Conservation (phyloP, 2,113 vertebrate genomes). For the Pantherophis guttatus region DNA sequence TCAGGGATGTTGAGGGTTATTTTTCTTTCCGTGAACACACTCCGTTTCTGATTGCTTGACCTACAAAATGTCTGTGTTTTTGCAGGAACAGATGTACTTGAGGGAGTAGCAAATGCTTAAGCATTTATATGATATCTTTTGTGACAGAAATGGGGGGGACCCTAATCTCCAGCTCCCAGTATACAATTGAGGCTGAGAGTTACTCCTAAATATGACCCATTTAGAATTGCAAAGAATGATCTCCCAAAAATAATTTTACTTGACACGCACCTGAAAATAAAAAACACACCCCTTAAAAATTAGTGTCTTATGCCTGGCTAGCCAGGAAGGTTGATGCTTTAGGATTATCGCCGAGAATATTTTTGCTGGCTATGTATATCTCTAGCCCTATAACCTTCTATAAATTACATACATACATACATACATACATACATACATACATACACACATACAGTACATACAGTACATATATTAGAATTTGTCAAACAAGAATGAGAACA, state of each 20-base stretch:
- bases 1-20: not conserved
- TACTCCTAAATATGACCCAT: not conserved
- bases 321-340: not conserved
- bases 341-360: too few relatives aligned
- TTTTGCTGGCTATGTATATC: too few relatives aligned
- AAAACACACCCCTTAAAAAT: not conserved
- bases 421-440: too few relatives aligned
- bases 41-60: not conserved
- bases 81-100: accelerated
- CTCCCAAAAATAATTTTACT: not conserved
- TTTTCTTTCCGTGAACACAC: not conserved
- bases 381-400: too few relatives aligned
- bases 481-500: too few relatives aligned
- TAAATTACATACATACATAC: too few relatives aligned
- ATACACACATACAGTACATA: too few relatives aligned
- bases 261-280: not conserved
- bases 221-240: not conserved
- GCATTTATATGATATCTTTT: not conserved
- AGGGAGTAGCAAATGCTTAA: not conserved
- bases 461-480: too few relatives aligned
- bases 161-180: not conserved
- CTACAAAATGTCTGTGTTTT: not conserved
- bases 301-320: not conserved
- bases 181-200: not conserved
- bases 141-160: not conserved